These are phyloP conservation scores for Caenorhabditis panamensis DNA, from an alignment of 2,888 invertebrate species.

Conservation along the genomic window DNA sequence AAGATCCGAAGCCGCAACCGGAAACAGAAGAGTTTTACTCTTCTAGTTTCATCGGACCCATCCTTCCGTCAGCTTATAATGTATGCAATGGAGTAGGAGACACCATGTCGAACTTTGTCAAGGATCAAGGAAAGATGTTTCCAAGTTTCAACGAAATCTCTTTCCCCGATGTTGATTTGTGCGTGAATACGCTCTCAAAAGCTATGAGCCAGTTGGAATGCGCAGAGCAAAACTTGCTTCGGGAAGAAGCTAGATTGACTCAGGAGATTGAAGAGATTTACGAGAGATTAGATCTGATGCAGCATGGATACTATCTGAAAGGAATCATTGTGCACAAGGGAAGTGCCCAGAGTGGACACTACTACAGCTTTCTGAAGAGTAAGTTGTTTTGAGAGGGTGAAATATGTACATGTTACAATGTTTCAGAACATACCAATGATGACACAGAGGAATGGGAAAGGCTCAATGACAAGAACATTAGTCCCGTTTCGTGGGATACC, in stretches of 20 bases:
- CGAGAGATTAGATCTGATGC: conserved; percentile 36
- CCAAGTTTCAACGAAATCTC: neutral
- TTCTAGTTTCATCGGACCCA: neutral
- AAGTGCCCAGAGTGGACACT: conserved; percentile 62
- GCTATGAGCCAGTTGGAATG: neutral
- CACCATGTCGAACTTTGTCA: neutral
- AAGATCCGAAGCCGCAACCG: too few species aligned
- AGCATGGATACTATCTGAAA: conserved; percentile 51
- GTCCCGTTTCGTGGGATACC: conserved; percentile 1
- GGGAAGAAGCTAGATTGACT: neutral
- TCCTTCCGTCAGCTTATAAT: neutral
- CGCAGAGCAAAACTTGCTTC: too few species aligned
- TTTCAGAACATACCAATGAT: neutral
- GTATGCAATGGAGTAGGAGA: too few species aligned
- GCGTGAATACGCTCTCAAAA: neutral
- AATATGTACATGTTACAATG: neutral
- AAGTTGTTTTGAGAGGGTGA: too few species aligned
- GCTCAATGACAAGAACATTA: conserved; percentile 31
- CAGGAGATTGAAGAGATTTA: conserved; percentile 13
- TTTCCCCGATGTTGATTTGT: neutral
- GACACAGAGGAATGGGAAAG: conserved; percentile 38
- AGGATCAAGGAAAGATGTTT: conserved; percentile 12
- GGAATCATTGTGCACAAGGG: conserved; percentile 62
- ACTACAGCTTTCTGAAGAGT: conserved; percentile 56
- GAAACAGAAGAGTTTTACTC: too few species aligned